Base-by-base conservation (phyloP, 2,888 invertebrate genomes). In the Hypsopygia costalis region DNA sequence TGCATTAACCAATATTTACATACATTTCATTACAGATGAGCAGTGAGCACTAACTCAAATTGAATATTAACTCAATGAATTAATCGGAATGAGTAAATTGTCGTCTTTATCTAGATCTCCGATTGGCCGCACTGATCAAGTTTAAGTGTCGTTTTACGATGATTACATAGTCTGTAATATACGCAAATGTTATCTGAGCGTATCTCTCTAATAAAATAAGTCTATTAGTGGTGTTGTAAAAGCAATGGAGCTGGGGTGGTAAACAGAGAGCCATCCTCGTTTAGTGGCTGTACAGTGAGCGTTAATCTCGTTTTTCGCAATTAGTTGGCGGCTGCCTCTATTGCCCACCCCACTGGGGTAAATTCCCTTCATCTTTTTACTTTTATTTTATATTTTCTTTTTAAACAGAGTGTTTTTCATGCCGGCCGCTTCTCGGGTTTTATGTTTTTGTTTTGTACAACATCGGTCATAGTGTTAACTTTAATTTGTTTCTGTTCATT, bases 231-330 rank as follows among this genome's bases (percentile, higher is more conserved):
- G 75, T 66, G 76, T 64, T 76, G 72, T 78, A 77, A 77, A 76
- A 74, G 69, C 65, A 75, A 77, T 66, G 66, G 69, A 70, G 66
- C 69, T 48, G 63, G 64, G 70, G 70, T 62, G 74, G 76, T 73
- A 75, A 78, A 77, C 72, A 74, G 66, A 69, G 71, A 70, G 71
- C 65, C 71, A 70, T 74, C 71, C 69, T 64, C 68, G 72, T 80
- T 80, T 77, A 80, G 73, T 77, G 75, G 68, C 68, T 70, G 64
- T 75, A 70, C 72, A 65, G 72, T 71, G 71, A 69, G 79, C 77
- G 81, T 81, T 85, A 83, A 85, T 85, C 82, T 81, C 69, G 80
- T 85, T 85, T 80, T 75, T 77, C 75, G 76, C 82, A 81, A 83
- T 86, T 82, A 82, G 81, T 79, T 68, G 69, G 69, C 73, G 69